Evolutionary conservation across 2,113 vertebrate species (phyloP).

Genomic region (Dipodomys stephensi): DNA sequence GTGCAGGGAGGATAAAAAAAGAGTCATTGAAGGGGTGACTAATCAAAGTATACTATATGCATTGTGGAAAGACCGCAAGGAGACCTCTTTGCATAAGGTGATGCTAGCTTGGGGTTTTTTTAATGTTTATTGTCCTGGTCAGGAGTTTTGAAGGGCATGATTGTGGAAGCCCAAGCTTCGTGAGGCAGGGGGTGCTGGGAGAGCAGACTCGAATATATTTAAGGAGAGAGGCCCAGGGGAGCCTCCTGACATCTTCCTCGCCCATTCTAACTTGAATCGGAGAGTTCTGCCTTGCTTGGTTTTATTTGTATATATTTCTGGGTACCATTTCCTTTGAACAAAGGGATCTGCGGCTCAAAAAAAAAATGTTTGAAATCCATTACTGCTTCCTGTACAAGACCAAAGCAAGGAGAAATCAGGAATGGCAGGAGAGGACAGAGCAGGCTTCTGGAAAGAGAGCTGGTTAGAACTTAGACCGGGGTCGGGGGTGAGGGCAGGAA

Average conservation of each 20-base stretch:
- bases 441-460: background rate
- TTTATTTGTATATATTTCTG: constrained; percentile 64
- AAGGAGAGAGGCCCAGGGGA: background rate
- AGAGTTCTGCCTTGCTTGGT: background rate
- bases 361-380: constrained; percentile 49
- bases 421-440: background rate
- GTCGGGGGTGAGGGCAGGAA: too few relatives aligned
- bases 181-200: background rate
- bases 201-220: background rate
- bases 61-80: too few relatives aligned
- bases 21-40: too few relatives aligned
- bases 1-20: too few relatives aligned
- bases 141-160: background rate
- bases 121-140: fast-evolving
- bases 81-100: too few relatives aligned
- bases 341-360: constrained; percentile 49
- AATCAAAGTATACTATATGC: too few relatives aligned
- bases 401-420: constrained; percentile 34
- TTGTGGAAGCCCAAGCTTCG: background rate
- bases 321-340: constrained; percentile 70
- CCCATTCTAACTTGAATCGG: background rate
- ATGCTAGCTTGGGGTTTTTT: too few relatives aligned
- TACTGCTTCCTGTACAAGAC: constrained; percentile 52
- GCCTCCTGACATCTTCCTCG: too few relatives aligned
- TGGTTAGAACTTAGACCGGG: background rate